These are phyloP conservation scores for Ceraclea dissimilis DNA, from an alignment of 2,888 invertebrate genomes.

Conservation along the genomic window DNA sequence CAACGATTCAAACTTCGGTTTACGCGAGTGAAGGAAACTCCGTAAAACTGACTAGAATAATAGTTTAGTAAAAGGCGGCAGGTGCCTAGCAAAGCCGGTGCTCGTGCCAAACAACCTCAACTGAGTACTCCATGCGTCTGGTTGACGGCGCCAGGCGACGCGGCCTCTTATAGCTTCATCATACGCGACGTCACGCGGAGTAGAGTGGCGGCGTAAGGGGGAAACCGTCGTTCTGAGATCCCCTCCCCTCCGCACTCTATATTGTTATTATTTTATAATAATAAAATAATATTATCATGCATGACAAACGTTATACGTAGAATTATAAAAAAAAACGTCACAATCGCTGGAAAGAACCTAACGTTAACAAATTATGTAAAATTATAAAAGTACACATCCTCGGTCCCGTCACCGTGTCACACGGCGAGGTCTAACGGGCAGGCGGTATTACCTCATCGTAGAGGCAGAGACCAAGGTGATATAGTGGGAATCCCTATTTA, in stretches of 20 bases:
- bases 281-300: neutral
- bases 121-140: conserved; percentile 55
- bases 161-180: conserved; percentile 43
- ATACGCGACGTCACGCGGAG: conserved; percentile 9
- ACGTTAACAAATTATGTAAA: no score
- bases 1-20: conserved; percentile 35
- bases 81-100: conserved; percentile 55
- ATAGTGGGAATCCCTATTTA: no score
- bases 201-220: neutral
- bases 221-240: conserved; percentile 6
- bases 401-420: no score
- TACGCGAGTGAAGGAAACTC: conserved; percentile 33
- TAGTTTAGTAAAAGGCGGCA: conserved; percentile 47
- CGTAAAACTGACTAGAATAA: conserved; percentile 45
- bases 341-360: neutral
- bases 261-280: conserved; percentile 18
- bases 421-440: no score
- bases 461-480: no score
- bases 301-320: conserved; percentile 20
- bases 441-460: no score
- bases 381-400: no score
- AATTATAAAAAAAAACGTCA: conserved; percentile 21
- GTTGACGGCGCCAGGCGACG: conserved; percentile 42
- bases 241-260: conserved; percentile 16
- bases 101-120: conserved; percentile 55